These are phyloP conservation scores for Nibea albiflora DNA, from an alignment of 2,113 vertebrate genomes.

Conservation along the genomic window DNA sequence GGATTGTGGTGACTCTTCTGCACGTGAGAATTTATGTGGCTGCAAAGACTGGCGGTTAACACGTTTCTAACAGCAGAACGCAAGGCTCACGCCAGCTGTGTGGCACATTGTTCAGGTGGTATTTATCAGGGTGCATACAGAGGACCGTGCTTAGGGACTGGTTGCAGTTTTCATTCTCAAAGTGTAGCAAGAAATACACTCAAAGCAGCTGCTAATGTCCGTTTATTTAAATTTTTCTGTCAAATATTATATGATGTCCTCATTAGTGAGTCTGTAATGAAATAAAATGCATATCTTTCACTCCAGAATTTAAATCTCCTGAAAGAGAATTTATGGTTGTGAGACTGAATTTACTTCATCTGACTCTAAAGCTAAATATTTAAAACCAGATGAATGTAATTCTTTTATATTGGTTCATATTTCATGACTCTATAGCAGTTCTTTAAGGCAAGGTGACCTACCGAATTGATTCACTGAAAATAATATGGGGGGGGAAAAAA, in stretches of 20 bases:
- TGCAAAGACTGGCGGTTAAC: not conserved
- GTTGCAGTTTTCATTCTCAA: not conserved
- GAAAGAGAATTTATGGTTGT: not conserved
- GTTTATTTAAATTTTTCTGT: not conserved
- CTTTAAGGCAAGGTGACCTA: not conserved
- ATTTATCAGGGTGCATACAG: not conserved
- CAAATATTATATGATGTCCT: not conserved
- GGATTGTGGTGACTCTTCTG: constrained; percentile 33
- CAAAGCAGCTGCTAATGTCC: not conserved
- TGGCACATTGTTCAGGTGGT: not conserved
- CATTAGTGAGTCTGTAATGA: not conserved
- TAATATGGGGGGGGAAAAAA: not conserved
- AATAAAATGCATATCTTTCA: not conserved
- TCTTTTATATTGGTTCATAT: not conserved
- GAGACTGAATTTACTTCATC: not conserved
- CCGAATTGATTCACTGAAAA: not conserved
- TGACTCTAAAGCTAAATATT: not conserved
- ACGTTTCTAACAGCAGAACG: not conserved
- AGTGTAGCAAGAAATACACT: not conserved
- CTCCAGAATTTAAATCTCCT: not conserved
- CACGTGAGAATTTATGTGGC: constrained; percentile 13
- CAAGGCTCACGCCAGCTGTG: not conserved
- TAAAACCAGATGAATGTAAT: not conserved
- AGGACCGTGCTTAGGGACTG: not conserved
- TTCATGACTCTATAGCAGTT: not conserved